Evolutionary conservation across 2,113 vertebrate genomes (phyloP).

Genomic region (Python bivittatus): DNA sequence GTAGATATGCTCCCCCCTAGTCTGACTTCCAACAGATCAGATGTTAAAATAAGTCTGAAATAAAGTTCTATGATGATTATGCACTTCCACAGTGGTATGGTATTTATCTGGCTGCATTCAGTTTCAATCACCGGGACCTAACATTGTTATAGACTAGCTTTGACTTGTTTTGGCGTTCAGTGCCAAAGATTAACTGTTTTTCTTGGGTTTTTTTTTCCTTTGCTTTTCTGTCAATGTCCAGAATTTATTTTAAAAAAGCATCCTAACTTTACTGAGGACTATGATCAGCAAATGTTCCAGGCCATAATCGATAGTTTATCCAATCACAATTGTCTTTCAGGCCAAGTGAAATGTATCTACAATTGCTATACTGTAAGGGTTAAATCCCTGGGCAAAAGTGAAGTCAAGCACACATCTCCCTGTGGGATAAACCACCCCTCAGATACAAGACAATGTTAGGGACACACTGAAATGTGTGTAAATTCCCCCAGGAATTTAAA

Average conservation of each 20-base stretch:
- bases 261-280: background rate
- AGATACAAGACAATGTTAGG: background rate
- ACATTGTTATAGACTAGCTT: too few relatives aligned
- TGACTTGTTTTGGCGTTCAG: too few relatives aligned
- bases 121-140: too few relatives aligned
- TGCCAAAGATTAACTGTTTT: too few relatives aligned
- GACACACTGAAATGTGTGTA: background rate
- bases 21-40: too few relatives aligned
- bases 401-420: background rate
- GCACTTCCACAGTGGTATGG: too few relatives aligned
- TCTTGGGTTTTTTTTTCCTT: too few relatives aligned
- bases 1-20: too few relatives aligned
- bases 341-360: background rate
- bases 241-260: background rate
- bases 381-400: background rate
- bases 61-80: too few relatives aligned
- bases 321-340: background rate
- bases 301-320: background rate
- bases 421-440: background rate
- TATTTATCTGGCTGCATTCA: too few relatives aligned
- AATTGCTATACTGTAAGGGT: background rate
- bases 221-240: too few relatives aligned
- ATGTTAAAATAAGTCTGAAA: too few relatives aligned
- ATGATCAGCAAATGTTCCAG: background rate
- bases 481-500: background rate